Conservation (phyloP, 2,888 invertebrate genomes). For the Papilio demoleus region DNA sequence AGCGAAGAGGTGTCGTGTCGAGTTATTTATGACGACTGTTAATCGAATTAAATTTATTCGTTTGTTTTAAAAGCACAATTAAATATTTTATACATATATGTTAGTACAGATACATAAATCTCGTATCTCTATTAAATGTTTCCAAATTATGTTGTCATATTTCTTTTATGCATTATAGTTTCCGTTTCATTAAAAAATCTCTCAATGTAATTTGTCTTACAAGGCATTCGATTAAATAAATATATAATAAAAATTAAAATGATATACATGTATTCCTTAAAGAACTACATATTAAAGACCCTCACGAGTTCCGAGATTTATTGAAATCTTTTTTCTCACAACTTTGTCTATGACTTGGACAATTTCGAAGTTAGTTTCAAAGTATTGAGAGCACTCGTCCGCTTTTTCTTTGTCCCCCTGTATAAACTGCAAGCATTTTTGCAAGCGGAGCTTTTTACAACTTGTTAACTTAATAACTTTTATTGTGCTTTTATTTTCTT, state of each 20-base stretch:
- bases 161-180: too few relatives aligned
- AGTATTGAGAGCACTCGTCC: constrained; percentile 35
- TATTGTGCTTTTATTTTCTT: neutral
- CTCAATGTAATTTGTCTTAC: too few relatives aligned
- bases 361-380: constrained; percentile 38
- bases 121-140: too few relatives aligned
- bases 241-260: neutral
- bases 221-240: too few relatives aligned
- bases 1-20: constrained; percentile 11
- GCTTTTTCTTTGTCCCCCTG: constrained; percentile 32
- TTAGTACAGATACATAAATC: too few relatives aligned
- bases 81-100: too few relatives aligned
- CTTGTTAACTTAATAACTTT: constrained; percentile 18
- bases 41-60: constrained; percentile 23
- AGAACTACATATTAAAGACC: constrained; percentile 24
- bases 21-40: constrained; percentile 29
- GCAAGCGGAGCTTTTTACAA: constrained; percentile 9
- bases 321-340: constrained; percentile 44
- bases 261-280: neutral
- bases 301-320: constrained; percentile 41
- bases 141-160: too few relatives aligned
- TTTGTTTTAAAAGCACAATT: neutral
- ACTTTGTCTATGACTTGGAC: constrained; percentile 43
- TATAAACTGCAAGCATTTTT: constrained; percentile 36
- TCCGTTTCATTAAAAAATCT: too few relatives aligned